phyloP scores from a whole-genome alignment of 1,140 invertebrate species.

The Chymomyza costata region DNA sequence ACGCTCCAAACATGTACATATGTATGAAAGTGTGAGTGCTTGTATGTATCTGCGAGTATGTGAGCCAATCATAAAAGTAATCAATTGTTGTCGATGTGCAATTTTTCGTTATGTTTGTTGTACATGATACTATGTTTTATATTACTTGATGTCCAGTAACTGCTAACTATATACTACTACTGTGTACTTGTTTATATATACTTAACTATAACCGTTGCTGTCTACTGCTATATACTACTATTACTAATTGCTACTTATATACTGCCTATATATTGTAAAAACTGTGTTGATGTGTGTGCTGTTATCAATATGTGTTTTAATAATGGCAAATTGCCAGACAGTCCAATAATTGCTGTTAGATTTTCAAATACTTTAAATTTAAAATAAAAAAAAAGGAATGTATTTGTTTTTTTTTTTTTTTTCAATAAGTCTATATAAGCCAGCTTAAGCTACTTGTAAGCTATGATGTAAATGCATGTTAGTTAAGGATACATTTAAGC shows the following conservation, averaged over 20 bases:
- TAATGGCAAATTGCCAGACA: conserved; percentile 13
- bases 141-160: conserved; percentile 48
- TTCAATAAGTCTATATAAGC: conserved; percentile 49
- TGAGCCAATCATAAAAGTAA: conserved; percentile 55
- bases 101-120: conserved; percentile 31
- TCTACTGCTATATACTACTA: conserved; percentile 21
- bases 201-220: conserved; percentile 15
- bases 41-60: conserved; percentile 12
- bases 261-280: conserved; percentile 22
- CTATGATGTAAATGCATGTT: conserved; percentile 40
- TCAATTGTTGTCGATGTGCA: conserved; percentile 54
- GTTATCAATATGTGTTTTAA: conserved; percentile 15
- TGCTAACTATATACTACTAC: conserved; percentile 14
- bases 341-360: conserved; percentile 7
- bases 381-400: no score
- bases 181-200: conserved; percentile 13
- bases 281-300: conserved; percentile 25
- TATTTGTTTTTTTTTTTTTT: conserved; percentile 34
- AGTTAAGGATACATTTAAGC: conserved; percentile 10
- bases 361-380: conserved; percentile 1
- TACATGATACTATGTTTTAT: conserved; percentile 8
- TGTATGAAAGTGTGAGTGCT: conserved; percentile 9
- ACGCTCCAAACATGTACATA: no score
- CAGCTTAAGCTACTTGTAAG: conserved; percentile 53
- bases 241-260: conserved; percentile 12